Percentiles rank a stretch among this genome's conserved stretches.
phyloP scores from a whole-genome alignment of 2,888 invertebrate species.

The Dinocampus coccinellae region DNA sequence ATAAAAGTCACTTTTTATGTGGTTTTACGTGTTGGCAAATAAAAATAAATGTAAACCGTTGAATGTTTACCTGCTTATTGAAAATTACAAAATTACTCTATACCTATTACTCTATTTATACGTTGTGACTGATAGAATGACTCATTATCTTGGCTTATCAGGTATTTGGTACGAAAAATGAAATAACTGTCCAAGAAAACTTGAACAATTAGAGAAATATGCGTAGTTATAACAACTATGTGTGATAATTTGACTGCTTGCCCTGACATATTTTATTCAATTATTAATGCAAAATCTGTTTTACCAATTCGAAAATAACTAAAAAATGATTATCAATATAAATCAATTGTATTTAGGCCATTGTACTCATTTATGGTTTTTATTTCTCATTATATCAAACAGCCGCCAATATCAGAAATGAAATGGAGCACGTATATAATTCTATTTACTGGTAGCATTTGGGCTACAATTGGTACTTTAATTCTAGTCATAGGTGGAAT shows the following conservation, averaged over 20 bases:
- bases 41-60: neutral
- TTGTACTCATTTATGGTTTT: too few relatives aligned
- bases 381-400: conserved; percentile 54
- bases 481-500: conserved; percentile 51
- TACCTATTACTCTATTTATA: conserved; percentile 29
- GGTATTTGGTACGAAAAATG: neutral
- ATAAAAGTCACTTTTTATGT: neutral
- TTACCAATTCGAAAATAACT: too few relatives aligned
- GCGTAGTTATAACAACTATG: neutral
- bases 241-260: neutral
- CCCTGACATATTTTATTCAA: neutral
- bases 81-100: neutral
- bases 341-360: too few relatives aligned
- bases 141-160: conserved; percentile 13
- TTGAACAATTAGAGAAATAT: neutral
- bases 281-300: neutral
- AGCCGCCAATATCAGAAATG: conserved; percentile 54
- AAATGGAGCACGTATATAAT: conserved; percentile 63
- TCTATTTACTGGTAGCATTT: conserved; percentile 60
- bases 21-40: neutral
- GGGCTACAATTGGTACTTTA: conserved; percentile 54
- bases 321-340: too few relatives aligned
- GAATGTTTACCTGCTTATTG: conserved; percentile 17
- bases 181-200: neutral
- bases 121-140: conserved; percentile 5